Percentiles rank a stretch among this genome's conserved stretches.
Evolutionary conservation across 2,888 invertebrate species (phyloP).

Genomic region (Dorcus parallelipipedus): DNA sequence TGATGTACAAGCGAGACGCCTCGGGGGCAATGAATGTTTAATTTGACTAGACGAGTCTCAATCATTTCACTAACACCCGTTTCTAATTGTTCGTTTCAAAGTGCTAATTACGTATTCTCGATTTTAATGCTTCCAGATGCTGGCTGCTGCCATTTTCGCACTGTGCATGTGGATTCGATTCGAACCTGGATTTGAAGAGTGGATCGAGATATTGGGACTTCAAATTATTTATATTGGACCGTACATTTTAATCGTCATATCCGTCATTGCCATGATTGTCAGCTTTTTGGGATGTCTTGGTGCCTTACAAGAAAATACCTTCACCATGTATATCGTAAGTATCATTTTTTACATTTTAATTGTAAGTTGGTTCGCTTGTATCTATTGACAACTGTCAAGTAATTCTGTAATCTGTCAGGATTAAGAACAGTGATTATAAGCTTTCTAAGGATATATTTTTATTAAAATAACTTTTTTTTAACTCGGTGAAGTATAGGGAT

Average conservation of each 20-base stretch:
- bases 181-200: conserved; percentile 79
- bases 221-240: conserved; percentile 78
- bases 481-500: too few species aligned
- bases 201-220: conserved; percentile 73
- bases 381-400: too few species aligned
- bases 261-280: conserved; percentile 70
- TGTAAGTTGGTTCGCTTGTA: too few species aligned
- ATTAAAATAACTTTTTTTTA: too few species aligned
- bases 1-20: conserved; percentile 5
- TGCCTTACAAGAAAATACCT: conserved; percentile 72
- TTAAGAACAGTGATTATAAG: too few species aligned
- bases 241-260: conserved; percentile 72
- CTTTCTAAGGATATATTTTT: too few species aligned
- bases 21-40: conserved; percentile 17
- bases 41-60: conserved; percentile 8
- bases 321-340: conserved; percentile 69
- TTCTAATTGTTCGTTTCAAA: conserved; percentile 4
- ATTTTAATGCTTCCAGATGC: conserved; percentile 55
- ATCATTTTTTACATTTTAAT: conserved; percentile 2
- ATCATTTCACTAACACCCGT: conserved; percentile 6
- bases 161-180: conserved; percentile 78
- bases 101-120: too few species aligned
- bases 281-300: conserved; percentile 80
- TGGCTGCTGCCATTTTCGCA: conserved; percentile 75
- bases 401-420: too few species aligned